Percentiles rank a stretch among this genome's conserved stretches.
These are phyloP conservation scores for Poecilia velifera DNA, from an alignment of 2,797 vertebrate species.

Conservation along the genomic window DNA sequence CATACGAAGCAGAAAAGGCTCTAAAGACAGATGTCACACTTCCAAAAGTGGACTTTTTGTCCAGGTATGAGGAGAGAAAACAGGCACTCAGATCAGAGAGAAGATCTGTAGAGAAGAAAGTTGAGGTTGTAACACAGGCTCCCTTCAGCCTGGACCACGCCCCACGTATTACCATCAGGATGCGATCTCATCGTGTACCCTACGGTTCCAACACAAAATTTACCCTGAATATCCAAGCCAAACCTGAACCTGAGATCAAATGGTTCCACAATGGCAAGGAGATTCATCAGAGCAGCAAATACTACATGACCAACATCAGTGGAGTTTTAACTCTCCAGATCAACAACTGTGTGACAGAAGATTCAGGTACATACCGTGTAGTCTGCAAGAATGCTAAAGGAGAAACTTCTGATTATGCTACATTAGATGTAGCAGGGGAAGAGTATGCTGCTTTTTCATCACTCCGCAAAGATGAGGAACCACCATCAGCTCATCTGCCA, in stretches of 20 bases:
- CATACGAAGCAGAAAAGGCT: slow-evolving; percentile 81
- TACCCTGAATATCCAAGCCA: slow-evolving; percentile 93
- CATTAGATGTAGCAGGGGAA: slow-evolving; percentile 90
- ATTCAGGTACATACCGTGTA: slow-evolving; percentile 94
- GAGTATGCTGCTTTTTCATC: slow-evolving; percentile 89
- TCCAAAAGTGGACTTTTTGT: slow-evolving; percentile 92
- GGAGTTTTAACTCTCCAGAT: slow-evolving; percentile 95
- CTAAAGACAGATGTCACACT: slow-evolving; percentile 80
- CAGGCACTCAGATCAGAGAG: slow-evolving; percentile 91
- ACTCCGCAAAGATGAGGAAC: slow-evolving; percentile 88
- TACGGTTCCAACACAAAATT: slow-evolving; percentile 90
- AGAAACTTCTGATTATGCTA: slow-evolving; percentile 95
- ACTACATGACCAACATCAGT: slow-evolving; percentile 88
- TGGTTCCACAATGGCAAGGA: slow-evolving; percentile 95
- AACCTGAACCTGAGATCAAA: slow-evolving; percentile 89
- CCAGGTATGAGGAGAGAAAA: slow-evolving; percentile 95
- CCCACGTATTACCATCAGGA: slow-evolving; percentile 93
- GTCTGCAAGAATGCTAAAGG: slow-evolving; percentile 93
- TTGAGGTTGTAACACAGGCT: slow-evolving; percentile 89
- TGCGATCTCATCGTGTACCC: slow-evolving; percentile 94
- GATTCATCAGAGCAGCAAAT: slow-evolving; percentile 89
- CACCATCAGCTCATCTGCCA: slow-evolving; percentile 86
- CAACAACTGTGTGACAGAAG: slow-evolving; percentile 88
- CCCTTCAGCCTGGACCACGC: slow-evolving; percentile 94
- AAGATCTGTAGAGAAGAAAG: slow-evolving; percentile 76